Base-by-base conservation (phyloP, 2,888 invertebrate species). In the Drosophila pseudotalamancana region DNA sequence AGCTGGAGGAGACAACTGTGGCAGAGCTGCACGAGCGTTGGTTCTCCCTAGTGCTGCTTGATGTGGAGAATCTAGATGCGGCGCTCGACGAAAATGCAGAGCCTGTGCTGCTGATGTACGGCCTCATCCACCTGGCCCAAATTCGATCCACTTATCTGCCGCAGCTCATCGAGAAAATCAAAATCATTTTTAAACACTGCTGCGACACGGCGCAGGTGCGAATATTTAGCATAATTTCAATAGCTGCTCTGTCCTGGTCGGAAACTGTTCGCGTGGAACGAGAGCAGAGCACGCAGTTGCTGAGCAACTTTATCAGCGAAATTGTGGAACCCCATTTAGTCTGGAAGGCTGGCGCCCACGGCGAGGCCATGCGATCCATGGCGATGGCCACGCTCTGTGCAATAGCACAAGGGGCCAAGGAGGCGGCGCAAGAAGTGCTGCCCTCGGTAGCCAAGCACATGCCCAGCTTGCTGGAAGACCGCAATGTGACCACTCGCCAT, bases 331-430 rank as follows among this genome's bases (percentile, higher is more conserved):
- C 88, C 2, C 72, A 89, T 72, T 60, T 92, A 12, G 48, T 53
- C 2, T 92, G 92, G 92, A 88, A 83, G 54, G 90, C 89, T 1
- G 92, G 92, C 9, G 87, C 89, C 2, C 77, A 77, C 56, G 88
- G 90, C 6, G 91, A 91, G 66, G 85, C 90, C 0, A 87, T 91
- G 86, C 87, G 92, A 16, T 89, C 91, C 6, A 69, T 91, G 64
- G 92, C 91, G n/a, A 88, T 86, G 25, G 90, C 91, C 5, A 89
- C 89, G 0, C 53, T 92, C 0, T 91, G 91, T 39, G 84, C 91
- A 1, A 37, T 91, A 43, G 77, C 90, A 0, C 89, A 90, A 46
- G 89, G 90, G 2, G 90, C 90, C 1, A 39, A 62, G 1, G 60
- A 76, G 2, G 90, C 89, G 53, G 79, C 88, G 0, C 65, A 43